A percentile compares a stretch with the other conserved stretches of the same genome.
Evolutionary conservation across 1,140 invertebrate genomes (phyloP).

Genomic region (Brachionus sp.): DNA sequence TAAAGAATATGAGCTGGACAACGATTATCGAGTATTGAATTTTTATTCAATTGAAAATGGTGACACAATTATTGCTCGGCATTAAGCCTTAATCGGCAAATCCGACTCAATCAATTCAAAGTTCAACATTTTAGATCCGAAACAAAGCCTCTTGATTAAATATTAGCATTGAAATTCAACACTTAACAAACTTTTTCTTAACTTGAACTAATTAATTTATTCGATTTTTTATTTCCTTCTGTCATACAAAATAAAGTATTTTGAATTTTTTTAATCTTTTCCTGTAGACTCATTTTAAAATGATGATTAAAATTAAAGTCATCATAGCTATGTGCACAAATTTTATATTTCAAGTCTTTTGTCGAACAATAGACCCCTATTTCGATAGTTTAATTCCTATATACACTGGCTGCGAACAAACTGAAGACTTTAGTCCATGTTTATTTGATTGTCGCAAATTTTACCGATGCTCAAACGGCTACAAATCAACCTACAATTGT

Average conservation of each 20-base stretch:
- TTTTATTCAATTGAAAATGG: conserved; percentile 80
- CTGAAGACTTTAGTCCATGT: neutral
- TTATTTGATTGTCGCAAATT: conserved; percentile 9
- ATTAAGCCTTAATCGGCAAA: neutral
- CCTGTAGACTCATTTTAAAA: neutral
- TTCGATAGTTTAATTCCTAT: conserved; percentile 12
- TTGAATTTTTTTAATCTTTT: neutral
- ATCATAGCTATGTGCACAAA: neutral
- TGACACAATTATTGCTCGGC: conserved; percentile 65
- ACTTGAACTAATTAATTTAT: neutral
- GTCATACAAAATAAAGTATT: neutral
- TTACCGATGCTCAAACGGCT: conserved; percentile 26
- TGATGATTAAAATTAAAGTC: neutral
- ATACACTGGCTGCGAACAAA: neutral
- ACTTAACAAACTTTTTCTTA: neutral
- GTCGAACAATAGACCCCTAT: neutral
- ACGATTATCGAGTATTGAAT: conserved; percentile 72
- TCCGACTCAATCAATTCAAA: neutral
- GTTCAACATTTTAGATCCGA: neutral
- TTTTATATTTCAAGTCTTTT: neutral
- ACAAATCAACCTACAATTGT: neutral
- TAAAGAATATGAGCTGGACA: conserved; percentile 71
- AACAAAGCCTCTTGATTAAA: neutral
- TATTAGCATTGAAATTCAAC: conserved; percentile 27
- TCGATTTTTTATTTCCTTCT: conserved; percentile 5